Conservation (phyloP, 2,888 invertebrate genomes). For the Ochropacha duplaris region DNA sequence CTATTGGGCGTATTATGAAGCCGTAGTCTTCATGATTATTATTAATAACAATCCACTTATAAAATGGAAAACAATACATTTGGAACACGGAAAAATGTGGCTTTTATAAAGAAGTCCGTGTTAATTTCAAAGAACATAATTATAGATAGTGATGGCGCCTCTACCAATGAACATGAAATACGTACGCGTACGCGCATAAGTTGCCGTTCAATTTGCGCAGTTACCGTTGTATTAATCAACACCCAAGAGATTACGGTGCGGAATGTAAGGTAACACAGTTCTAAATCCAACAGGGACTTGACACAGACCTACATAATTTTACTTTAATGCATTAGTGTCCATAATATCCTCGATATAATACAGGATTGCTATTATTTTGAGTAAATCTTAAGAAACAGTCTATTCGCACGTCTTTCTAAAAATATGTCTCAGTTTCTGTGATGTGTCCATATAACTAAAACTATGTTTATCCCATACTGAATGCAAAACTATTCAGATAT, state of each 20-base stretch:
- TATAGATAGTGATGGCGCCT: neutral
- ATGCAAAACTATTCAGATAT: neutral
- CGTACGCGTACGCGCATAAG: constrained; percentile 32
- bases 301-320: constrained; percentile 1
- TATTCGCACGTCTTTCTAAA: too few relatives aligned
- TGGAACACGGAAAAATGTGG: neutral
- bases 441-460: too few relatives aligned
- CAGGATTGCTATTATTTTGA: too few relatives aligned
- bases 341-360: constrained; percentile 10
- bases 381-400: too few relatives aligned
- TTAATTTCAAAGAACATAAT: neutral
- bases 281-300: constrained; percentile 24
- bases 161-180: constrained; percentile 11
- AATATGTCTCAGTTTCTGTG: too few relatives aligned
- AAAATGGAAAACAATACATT: too few relatives aligned
- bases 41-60: too few relatives aligned
- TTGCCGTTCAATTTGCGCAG: constrained; percentile 33
- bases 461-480: neutral
- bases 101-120: neutral
- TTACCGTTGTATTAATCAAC: constrained; percentile 31
- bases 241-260: constrained; percentile 35
- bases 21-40: too few relatives aligned
- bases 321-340: constrained; percentile 7
- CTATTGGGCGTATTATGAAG: too few relatives aligned
- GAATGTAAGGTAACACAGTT: constrained; percentile 34